These are phyloP conservation scores for Enteromius afrohamiltoni DNA, from an alignment of 2,797 vertebrate species.

Conservation along the genomic window DNA sequence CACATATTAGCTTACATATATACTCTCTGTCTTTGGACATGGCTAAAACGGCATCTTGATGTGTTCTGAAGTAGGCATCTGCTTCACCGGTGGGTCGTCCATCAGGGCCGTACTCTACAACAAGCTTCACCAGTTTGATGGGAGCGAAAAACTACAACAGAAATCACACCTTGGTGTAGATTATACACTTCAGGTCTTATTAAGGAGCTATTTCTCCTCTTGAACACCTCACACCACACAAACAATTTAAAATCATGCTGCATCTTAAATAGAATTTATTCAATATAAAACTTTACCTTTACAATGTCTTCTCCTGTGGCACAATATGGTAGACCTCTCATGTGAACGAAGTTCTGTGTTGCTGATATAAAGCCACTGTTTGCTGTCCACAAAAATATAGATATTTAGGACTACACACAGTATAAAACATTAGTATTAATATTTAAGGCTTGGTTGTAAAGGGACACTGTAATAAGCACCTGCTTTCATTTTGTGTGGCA, in stretches of 20 bases:
- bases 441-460: background rate
- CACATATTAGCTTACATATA: slow-evolving; percentile 79
- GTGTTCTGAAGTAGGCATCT: slow-evolving; percentile 82
- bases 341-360: slow-evolving; percentile 75
- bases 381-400: slow-evolving; percentile 42
- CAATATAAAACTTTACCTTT: slow-evolving; percentile 71
- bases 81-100: slow-evolving; percentile 84
- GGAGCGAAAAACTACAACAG: slow-evolving; percentile 87
- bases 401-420: background rate
- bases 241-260: background rate
- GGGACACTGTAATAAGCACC: slow-evolving; percentile 4
- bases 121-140: slow-evolving; percentile 78
- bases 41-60: slow-evolving; percentile 79
- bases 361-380: background rate
- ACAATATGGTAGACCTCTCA: slow-evolving; percentile 87
- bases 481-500: background rate
- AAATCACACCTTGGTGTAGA: background rate
- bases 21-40: slow-evolving; percentile 85
- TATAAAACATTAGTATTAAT: background rate
- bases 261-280: background rate
- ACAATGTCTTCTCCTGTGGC: slow-evolving; percentile 83
- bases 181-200: background rate
- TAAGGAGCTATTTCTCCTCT: background rate
- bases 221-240: background rate
- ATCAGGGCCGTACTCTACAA: slow-evolving; percentile 81